Evolutionary conservation across 2,797 vertebrate genomes (phyloP).

Genomic region (Myoxocephalus aenaeus): DNA sequence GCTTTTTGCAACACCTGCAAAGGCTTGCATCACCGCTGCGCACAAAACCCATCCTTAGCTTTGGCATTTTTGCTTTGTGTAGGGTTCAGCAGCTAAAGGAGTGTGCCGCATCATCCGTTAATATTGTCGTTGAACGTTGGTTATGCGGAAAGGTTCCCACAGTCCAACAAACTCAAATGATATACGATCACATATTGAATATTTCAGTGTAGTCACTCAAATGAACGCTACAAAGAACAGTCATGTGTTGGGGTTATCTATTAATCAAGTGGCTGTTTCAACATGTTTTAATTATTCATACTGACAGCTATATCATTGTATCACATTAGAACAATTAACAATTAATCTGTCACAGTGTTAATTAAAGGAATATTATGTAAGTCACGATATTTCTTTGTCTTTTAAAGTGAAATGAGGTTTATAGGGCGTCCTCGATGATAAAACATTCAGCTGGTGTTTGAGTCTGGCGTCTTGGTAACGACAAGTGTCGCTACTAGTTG

Average conservation of each 20-base stretch:
- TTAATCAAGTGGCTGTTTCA: background rate
- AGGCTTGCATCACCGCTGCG: slow-evolving; percentile 7
- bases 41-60: slow-evolving; percentile 31
- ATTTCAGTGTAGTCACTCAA: background rate
- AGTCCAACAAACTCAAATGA: background rate
- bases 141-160: background rate
- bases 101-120: slow-evolving; percentile 4
- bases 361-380: background rate
- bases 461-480: background rate
- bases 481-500: background rate
- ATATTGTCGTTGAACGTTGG: background rate
- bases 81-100: background rate
- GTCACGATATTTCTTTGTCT: background rate
- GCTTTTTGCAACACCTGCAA: slow-evolving; percentile 45
- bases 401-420: background rate
- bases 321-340: background rate
- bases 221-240: background rate
- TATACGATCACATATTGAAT: background rate
- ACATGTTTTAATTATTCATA: background rate
- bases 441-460: background rate
- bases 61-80: slow-evolving; percentile 20
- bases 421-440: background rate
- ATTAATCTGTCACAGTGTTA: background rate
- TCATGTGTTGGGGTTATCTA: background rate
- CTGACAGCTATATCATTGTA: background rate